phyloP scores from a whole-genome alignment of 2,888 invertebrate genomes.

The Dusona sp. region DNA sequence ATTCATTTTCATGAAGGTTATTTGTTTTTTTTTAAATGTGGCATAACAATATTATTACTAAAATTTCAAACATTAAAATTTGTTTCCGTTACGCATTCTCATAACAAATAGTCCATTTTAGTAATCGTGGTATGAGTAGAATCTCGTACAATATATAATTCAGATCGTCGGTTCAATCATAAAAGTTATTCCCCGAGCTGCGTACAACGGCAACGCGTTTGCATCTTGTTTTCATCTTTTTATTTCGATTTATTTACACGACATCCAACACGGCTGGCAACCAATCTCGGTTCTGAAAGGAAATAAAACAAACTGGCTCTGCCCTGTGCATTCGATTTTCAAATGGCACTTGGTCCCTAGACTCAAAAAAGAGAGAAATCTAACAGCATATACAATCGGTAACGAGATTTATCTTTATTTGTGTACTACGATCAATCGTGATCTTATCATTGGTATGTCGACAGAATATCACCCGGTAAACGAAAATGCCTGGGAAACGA shows the following conservation, averaged over 20 bases:
- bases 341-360: slow-evolving; percentile 41
- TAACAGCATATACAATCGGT: slow-evolving; percentile 32
- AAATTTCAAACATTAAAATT: too few species aligned
- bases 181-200: slow-evolving; percentile 42
- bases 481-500: slow-evolving; percentile 48
- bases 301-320: slow-evolving; percentile 61
- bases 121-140: too few species aligned
- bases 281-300: slow-evolving; percentile 42
- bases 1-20: neutral
- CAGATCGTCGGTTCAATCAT: slow-evolving; percentile 20
- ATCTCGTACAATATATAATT: slow-evolving; percentile 14
- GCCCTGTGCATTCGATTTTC: slow-evolving; percentile 52
- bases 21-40: neutral
- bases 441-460: slow-evolving; percentile 62
- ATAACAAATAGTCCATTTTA: neutral
- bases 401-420: slow-evolving; percentile 62
- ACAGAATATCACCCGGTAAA: slow-evolving; percentile 61
- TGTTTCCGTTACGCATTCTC: neutral
- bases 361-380: slow-evolving; percentile 14
- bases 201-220: neutral
- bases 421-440: slow-evolving; percentile 63
- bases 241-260: slow-evolving; percentile 47
- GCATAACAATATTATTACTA: neutral
- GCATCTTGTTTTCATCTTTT: slow-evolving; percentile 24
- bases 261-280: slow-evolving; percentile 21